A percentile compares a stretch with the other conserved stretches of the same genome.
Conservation (phyloP, 2,888 invertebrate species). For the Agrilus mali region DNA sequence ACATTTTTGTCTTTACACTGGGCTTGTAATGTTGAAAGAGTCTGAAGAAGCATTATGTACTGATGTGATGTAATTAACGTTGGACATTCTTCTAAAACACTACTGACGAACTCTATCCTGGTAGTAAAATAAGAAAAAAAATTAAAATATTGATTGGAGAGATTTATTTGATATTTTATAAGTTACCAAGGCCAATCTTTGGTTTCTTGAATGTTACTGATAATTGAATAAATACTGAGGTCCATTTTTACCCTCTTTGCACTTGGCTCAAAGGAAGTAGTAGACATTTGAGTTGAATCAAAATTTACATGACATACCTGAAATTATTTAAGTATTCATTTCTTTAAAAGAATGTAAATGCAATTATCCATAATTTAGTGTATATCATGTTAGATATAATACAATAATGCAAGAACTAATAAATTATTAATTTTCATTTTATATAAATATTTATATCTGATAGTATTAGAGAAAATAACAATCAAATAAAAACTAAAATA, state of each 20-base stretch:
- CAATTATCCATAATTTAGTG: too few relatives aligned
- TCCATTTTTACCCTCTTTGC: slow-evolving; percentile 24
- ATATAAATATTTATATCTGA: too few relatives aligned
- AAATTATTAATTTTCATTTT: too few relatives aligned
- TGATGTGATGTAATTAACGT: slow-evolving; percentile 27
- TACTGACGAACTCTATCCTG: slow-evolving; percentile 30
- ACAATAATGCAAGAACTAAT: too few relatives aligned
- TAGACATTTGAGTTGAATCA: background rate
- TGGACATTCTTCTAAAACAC: slow-evolving; percentile 32
- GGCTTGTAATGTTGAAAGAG: slow-evolving; percentile 25
- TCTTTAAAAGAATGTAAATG: background rate
- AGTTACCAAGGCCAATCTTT: slow-evolving; percentile 31
- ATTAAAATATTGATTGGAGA: background rate
- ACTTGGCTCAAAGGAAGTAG: slow-evolving; percentile 5
- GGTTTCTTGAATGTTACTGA: slow-evolving; percentile 24
- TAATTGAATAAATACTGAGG: slow-evolving; percentile 20
- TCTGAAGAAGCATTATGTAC: slow-evolving; percentile 29
- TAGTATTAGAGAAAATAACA: background rate
- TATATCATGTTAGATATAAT: too few relatives aligned
- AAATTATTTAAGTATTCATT: background rate
- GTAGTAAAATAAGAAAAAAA: background rate
- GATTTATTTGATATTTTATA: slow-evolving; percentile 1
- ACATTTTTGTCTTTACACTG: slow-evolving; percentile 26
- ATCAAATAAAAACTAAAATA: slow-evolving; percentile 11
- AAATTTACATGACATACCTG: slow-evolving; percentile 4